A percentile compares a stretch with the other conserved stretches of the same genome.
Evolutionary conservation across 2,113 vertebrate genomes (phyloP).

Genomic region (Mobula birostris): DNA sequence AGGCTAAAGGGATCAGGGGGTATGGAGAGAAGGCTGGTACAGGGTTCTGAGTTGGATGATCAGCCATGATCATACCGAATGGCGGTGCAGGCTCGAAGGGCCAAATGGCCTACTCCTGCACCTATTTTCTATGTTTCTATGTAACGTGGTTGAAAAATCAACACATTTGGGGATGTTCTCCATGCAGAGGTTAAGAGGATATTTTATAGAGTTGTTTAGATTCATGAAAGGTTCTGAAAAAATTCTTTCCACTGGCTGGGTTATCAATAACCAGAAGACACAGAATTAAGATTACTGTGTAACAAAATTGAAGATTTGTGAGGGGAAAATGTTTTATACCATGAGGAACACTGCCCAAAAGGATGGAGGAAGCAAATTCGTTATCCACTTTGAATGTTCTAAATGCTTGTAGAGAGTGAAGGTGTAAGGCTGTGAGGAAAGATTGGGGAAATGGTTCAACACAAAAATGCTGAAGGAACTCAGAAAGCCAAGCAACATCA

Average conservation of each 20-base stretch:
- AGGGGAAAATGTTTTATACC: neutral
- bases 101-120: no score
- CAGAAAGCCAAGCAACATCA: no score
- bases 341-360: neutral
- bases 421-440: neutral
- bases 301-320: neutral
- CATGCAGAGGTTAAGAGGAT: neutral
- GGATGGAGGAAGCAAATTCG: neutral
- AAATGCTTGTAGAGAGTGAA: neutral
- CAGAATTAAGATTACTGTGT: neutral
- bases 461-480: no score
- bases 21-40: no score
- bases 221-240: neutral
- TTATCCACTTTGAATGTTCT: neutral
- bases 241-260: neutral
- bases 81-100: no score
- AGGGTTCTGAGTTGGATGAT: no score
- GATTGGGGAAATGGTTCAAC: no score
- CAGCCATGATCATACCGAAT: no score
- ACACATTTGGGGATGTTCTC: neutral
- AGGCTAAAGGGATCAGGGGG: no score
- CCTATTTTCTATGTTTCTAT: no score
- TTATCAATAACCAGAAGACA: neutral
- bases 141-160: neutral
- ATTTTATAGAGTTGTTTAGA: neutral